phyloP scores from a whole-genome alignment of 64 coral and sea anemone genomes.

The Montipora foliosa region DNA sequence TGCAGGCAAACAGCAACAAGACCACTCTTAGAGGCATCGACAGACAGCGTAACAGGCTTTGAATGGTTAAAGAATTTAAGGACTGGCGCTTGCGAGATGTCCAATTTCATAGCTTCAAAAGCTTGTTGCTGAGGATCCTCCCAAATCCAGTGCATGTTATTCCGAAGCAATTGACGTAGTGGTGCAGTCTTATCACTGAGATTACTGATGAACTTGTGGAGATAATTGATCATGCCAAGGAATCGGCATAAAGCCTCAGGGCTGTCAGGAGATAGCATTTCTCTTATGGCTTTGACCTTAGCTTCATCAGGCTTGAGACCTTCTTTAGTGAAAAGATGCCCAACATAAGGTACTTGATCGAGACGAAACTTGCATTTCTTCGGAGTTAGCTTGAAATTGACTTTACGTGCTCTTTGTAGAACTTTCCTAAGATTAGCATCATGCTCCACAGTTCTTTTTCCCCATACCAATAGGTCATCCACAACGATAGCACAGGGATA shows the following conservation, averaged over 20 bases:
- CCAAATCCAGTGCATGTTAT: background rate
- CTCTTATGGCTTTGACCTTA: conserved; percentile 15
- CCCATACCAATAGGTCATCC: conserved; percentile 33
- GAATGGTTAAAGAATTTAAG: conserved; percentile 30
- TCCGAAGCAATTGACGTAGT: background rate
- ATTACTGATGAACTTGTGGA: conserved; percentile 62
- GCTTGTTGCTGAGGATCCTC: conserved; percentile 33
- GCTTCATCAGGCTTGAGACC: conserved; percentile 41
- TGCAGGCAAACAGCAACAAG: conserved; percentile 34
- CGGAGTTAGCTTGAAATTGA: conserved; percentile 13
- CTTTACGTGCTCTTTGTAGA: background rate
- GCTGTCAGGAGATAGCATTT: conserved; percentile 36
- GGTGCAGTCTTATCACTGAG: conserved; percentile 17
- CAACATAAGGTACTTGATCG: conserved; percentile 17
- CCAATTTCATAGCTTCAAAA: background rate
- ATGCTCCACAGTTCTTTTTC: conserved; percentile 13
- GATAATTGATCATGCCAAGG: conserved; percentile 60
- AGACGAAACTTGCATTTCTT: conserved; percentile 46
- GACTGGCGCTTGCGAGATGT: conserved; percentile 18
- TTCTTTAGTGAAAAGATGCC: background rate
- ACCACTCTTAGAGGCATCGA: conserved; percentile 2
- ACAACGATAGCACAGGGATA: conserved; percentile 16
- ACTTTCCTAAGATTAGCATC: conserved; percentile 10
- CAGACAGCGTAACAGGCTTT: conserved; percentile 7
- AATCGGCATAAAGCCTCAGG: conserved; percentile 38